Percentiles rank a stretch among this genome's conserved stretches.
phyloP scores from a whole-genome alignment of 1,140 invertebrate genomes.

The Prorops nasuta region DNA sequence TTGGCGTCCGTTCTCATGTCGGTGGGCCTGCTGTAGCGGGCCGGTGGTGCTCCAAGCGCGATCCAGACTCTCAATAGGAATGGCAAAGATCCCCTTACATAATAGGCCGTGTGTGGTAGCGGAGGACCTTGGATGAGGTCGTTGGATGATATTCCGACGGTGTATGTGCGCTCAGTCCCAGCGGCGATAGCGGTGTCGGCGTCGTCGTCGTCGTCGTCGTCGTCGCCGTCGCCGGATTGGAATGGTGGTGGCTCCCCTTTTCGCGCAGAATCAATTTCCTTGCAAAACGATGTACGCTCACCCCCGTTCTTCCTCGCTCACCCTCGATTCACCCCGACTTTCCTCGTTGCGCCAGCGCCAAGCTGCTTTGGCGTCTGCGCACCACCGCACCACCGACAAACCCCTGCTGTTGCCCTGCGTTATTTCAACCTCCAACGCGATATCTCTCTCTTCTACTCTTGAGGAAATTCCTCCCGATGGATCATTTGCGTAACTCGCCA shows the following conservation, averaged over 20 bases:
- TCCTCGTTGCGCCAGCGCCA: conserved; percentile 1
- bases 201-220: background rate
- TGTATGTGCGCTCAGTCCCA: no score
- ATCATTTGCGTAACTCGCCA: no score
- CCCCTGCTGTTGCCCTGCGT: no score
- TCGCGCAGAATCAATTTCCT: conserved; percentile 55
- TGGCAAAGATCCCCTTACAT: conserved; percentile 45
- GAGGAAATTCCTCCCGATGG: no score
- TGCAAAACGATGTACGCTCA: conserved; percentile 16
- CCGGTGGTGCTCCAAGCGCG: conserved; percentile 12
- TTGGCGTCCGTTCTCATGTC: conserved; percentile 23
- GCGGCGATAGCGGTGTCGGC: background rate
- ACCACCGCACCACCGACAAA: background rate
- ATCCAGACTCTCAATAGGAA: background rate
- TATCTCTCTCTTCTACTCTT: no score
- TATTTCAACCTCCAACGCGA: no score
- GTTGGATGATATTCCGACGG: no score
- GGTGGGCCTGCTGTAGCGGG: conserved; percentile 8
- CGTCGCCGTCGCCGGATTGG: background rate
- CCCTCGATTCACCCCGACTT: background rate
- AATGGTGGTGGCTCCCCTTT: conserved; percentile 7
- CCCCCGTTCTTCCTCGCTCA: background rate
- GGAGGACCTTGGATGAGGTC: conserved; percentile 30
- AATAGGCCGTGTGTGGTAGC: conserved; percentile 30
- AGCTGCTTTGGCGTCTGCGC: conserved; percentile 6